Evolutionary conservation across 2,888 invertebrate genomes (phyloP), one percentile per base, ranked within the genome.

Genomic region (Exocentrus adspersus): DNA sequence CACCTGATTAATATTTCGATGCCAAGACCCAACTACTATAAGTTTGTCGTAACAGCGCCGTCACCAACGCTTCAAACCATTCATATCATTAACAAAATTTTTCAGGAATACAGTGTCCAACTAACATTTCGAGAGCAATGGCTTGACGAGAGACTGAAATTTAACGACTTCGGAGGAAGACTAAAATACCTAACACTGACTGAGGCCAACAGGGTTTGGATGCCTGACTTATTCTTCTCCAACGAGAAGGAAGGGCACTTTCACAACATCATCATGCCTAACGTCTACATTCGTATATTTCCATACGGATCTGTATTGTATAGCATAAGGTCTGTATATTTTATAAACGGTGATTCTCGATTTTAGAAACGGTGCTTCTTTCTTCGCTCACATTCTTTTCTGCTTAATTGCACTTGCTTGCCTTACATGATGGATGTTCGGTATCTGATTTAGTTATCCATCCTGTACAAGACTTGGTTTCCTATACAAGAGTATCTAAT

Each of bases 221-320:
- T 97, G 92, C 98, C 98, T 30, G 98, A 98, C 86, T 86, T 97
- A 74, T 98, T 97, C 88, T 97, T 97, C 86, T 93, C 96, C 61
- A 98, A 98, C 81, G 98, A 98, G 85, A 98, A 98, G 83, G 95
- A 95, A 81, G 98, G 97, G 58, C 97, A 97, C 82, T 94, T 97
- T 82, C 97, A 97, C 86, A 94, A 96, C 83, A 97, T 97, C 84
- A 96, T 97, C 83, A 95, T 96, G 94, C 96, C 97, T 67, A 97
- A 98, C 84, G 95, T 97, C 73, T 95, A 98, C 87, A 94, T 98
- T 81, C 88, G 98, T 74, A 97, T 98, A 82, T 95, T 96, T 84
- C 95, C 95, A 64, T 91, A 95, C 77, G 98, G 98, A 71, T 92
- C 93, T 72, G 96, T 98, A 75, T 88, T 97, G 70, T 98, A 97